Percentiles rank a stretch among this genome's conserved stretches.
Conservation (phyloP, 2,888 invertebrate genomes). For the Gari tellinella region DNA sequence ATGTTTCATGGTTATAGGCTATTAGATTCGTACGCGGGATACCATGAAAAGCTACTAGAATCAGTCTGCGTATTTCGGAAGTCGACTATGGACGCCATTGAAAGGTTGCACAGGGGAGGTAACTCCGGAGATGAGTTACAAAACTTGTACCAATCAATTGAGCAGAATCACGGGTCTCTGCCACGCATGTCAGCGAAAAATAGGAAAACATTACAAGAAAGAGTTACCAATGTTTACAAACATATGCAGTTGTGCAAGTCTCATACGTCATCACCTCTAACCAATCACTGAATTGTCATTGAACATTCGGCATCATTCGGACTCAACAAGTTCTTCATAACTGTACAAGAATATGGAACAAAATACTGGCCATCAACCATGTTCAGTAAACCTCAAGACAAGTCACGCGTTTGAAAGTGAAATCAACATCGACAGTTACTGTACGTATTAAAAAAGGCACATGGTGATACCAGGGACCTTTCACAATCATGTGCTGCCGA, state of each 20-base stretch:
- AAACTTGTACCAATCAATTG: conserved; percentile 88
- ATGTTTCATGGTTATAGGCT: conserved; percentile 93
- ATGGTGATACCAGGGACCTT: no score
- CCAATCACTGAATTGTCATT: neutral
- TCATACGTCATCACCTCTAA: neutral
- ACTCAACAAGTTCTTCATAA: no score
- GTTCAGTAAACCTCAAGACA: no score
- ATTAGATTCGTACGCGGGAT: conserved; percentile 93
- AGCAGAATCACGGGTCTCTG: conserved; percentile 84
- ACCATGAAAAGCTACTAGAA: conserved; percentile 91
- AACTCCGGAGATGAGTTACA: conserved; percentile 88
- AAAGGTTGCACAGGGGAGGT: conserved; percentile 87
- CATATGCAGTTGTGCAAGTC: conserved; percentile 90
- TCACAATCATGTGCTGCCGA: no score
- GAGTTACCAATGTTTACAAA: conserved; percentile 90
- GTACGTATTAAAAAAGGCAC: no score
- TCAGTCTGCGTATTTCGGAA: conserved; percentile 92
- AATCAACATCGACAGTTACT: no score
- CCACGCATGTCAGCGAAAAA: conserved; percentile 93
- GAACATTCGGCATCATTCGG: no score
- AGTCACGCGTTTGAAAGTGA: no score
- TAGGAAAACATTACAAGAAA: conserved; percentile 91
- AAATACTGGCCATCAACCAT: no score
- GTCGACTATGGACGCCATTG: conserved; percentile 89
- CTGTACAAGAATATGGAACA: no score